These are phyloP conservation scores for Heliconius himera DNA, from an alignment of 1,140 invertebrate species.

Conservation along the genomic window DNA sequence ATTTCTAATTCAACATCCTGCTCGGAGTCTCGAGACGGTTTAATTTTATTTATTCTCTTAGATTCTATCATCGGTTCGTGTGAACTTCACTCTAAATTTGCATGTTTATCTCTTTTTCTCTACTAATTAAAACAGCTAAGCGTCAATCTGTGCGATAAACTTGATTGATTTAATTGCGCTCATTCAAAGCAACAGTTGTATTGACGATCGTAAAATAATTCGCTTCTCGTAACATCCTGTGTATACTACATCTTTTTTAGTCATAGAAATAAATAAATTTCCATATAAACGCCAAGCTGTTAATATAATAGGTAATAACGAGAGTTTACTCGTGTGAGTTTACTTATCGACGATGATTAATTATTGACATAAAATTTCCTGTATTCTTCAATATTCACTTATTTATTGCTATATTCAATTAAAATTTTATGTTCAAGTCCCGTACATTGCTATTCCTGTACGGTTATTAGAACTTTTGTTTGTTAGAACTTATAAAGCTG, in stretches of 20 bases:
- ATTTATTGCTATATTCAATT: neutral
- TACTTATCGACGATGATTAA: neutral
- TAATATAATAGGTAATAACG: constrained; percentile 1
- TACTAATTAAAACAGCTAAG: constrained; percentile 37
- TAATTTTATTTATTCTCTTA: constrained; percentile 27
- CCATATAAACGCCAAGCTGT: neutral
- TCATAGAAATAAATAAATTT: constrained; percentile 1
- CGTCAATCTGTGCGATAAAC: constrained; percentile 30
- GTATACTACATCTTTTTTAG: constrained; percentile 7
- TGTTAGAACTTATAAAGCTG: neutral
- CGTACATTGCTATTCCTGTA: neutral
- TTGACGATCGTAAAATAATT: constrained; percentile 20
- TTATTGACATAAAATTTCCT: constrained; percentile 7
- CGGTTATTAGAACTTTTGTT: neutral
- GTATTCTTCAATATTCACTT: neutral
- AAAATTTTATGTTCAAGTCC: neutral
- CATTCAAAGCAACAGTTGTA: constrained; percentile 19
- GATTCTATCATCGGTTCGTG: constrained; percentile 37
- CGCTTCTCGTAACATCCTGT: constrained; percentile 15
- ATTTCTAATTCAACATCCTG: constrained; percentile 17
- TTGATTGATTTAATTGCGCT: constrained; percentile 32
- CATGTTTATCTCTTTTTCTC: constrained; percentile 35
- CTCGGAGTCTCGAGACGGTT: constrained; percentile 12
- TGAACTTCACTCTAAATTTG: constrained; percentile 35
- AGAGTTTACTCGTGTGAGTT: neutral